These are phyloP conservation scores for Chrysolina haemoptera DNA, from an alignment of 2,888 invertebrate genomes.

Conservation along the genomic window DNA sequence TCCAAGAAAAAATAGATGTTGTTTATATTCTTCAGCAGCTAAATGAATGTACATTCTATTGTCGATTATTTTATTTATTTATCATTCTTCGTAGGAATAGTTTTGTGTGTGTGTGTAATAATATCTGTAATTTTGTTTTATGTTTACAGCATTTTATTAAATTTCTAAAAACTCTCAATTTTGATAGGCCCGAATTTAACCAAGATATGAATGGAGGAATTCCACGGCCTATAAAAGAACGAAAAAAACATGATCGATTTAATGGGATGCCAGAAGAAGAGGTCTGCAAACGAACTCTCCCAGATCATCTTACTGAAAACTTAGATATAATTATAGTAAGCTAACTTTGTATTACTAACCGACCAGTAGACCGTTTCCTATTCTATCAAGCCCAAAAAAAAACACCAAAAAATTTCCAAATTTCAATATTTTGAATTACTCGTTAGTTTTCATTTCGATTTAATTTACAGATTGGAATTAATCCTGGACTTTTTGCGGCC, in stretches of 20 bases:
- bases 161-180: constrained; percentile 17
- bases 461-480: constrained; percentile 90
- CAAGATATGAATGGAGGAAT: constrained; percentile 72
- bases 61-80: no score
- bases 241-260: constrained; percentile 95
- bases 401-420: neutral
- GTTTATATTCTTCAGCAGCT: no score
- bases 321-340: constrained; percentile 99
- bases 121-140: constrained; percentile 6
- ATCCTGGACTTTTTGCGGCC: constrained; percentile 97
- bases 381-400: neutral
- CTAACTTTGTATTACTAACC: constrained; percentile 5
- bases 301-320: constrained; percentile 94
- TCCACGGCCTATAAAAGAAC: constrained; percentile 81
- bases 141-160: constrained; percentile 11
- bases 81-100: neutral
- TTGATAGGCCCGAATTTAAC: constrained; percentile 60
- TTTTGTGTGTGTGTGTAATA: neutral
- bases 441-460: constrained; percentile 12
- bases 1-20: no score
- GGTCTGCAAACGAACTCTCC: constrained; percentile 92
- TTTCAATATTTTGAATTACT: neutral
- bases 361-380: neutral
- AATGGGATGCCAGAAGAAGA: constrained; percentile 98
- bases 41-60: no score